Percentiles rank a stretch among this genome's conserved stretches.
Evolutionary conservation across 2,797 vertebrate genomes (phyloP).

Genomic region (Hylomyscus alleni): DNA sequence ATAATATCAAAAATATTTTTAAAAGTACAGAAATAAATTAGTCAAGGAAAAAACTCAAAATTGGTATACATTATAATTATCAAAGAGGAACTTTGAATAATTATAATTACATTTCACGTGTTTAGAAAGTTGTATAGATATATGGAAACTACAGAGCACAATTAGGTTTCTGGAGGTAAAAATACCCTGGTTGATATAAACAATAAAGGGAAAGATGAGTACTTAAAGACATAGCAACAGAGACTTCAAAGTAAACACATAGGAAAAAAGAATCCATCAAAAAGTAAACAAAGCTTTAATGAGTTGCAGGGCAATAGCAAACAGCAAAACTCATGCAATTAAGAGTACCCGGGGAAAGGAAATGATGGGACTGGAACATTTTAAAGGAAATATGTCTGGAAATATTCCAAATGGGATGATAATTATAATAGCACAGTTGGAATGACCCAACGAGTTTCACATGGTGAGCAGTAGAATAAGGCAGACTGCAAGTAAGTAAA

Average conservation of each 20-base stretch:
- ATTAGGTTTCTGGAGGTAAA: slow-evolving; percentile 12
- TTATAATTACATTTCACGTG: neutral
- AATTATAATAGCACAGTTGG: neutral
- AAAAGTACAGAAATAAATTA: neutral
- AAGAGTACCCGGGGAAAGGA: neutral
- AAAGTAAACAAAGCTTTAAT: neutral
- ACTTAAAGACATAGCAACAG: neutral
- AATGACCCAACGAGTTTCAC: neutral
- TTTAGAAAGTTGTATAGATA: neutral
- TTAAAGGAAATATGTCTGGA: neutral
- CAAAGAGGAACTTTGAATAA: neutral
- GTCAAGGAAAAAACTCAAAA: neutral
- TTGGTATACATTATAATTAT: neutral
- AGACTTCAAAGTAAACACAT: slow-evolving; percentile 33
- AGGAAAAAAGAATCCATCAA: neutral
- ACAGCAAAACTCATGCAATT: neutral
- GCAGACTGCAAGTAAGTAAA: neutral
- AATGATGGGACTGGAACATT: neutral
- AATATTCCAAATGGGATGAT: slow-evolving; percentile 25
- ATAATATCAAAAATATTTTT: neutral
- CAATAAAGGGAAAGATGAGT: neutral
- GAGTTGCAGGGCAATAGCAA: slow-evolving; percentile 21
- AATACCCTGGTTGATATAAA: neutral
- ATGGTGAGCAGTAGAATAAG: neutral
- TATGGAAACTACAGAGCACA: neutral